A percentile compares a stretch with the other conserved stretches of the same genome.
phyloP scores from a whole-genome alignment of 30 jellyfish, hydroid and myxozoan genomes.

The Aurelia sp. region DNA sequence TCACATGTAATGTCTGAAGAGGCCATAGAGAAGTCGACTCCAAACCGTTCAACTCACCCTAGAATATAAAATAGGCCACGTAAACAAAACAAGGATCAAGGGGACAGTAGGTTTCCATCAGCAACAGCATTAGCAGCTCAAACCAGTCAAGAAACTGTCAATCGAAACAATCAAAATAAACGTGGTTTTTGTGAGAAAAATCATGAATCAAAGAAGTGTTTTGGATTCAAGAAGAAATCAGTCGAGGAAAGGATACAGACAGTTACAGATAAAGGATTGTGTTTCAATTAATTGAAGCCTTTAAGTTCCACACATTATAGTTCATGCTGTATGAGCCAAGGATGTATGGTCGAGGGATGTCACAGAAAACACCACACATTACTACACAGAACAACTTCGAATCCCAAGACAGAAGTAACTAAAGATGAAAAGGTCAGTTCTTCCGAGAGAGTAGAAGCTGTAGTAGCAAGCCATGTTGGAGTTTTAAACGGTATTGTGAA shows the following conservation, averaged over 20 bases:
- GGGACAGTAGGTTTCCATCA: too few relatives aligned
- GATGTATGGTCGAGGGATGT: constrained; percentile 29
- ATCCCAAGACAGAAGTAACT: too few relatives aligned
- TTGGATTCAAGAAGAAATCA: constrained; percentile 27
- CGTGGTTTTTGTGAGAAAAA: too few relatives aligned
- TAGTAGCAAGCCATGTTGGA: too few relatives aligned
- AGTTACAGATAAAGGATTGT: constrained; percentile 31
- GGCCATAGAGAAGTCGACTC: too few relatives aligned
- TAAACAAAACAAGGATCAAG: background rate
- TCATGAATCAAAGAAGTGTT: constrained; percentile 22
- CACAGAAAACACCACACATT: too few relatives aligned
- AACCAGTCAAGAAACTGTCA: constrained; percentile 28
- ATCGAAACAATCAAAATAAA: constrained; percentile 14
- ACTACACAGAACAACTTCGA: too few relatives aligned
- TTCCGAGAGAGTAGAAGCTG: too few relatives aligned
- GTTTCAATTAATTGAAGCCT: constrained; percentile 28
- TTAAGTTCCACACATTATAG: constrained; percentile 18
- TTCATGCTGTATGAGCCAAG: constrained; percentile 17
- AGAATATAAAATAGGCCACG: background rate
- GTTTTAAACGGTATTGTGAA: too few relatives aligned
- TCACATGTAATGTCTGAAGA: too few relatives aligned
- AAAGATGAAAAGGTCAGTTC: too few relatives aligned
- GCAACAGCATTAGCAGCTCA: constrained; percentile 47
- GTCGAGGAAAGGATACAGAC: constrained; percentile 30
- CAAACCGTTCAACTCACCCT: too few relatives aligned